Evolutionary conservation across 2,113 vertebrate genomes (phyloP).

Genomic region (Macquaria australasica): DNA sequence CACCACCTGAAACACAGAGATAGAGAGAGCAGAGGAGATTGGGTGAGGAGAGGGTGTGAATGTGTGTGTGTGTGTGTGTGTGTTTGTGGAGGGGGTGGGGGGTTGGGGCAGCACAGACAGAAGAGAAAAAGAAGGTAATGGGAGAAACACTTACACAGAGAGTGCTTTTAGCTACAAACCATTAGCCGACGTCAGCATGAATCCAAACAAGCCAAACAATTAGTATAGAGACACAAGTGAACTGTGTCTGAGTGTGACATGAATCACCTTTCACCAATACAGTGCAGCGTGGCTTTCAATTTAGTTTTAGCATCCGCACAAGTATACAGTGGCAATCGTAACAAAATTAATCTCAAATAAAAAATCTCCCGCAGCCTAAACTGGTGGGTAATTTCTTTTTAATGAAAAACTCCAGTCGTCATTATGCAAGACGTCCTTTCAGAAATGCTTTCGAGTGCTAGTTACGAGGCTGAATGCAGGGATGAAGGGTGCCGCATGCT

Average conservation of each 20-base stretch:
- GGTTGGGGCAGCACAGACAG: not conserved
- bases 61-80: constrained; percentile 15
- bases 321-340: constrained; percentile 42
- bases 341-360: constrained; percentile 62
- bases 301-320: constrained; percentile 47
- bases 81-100: not conserved
- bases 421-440: constrained; percentile 50
- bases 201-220: constrained; percentile 75
- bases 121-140: constrained; percentile 24
- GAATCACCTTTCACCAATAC: constrained; percentile 34
- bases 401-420: constrained; percentile 65
- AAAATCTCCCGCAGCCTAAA: constrained; percentile 48
- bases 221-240: constrained; percentile 55
- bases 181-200: constrained; percentile 67
- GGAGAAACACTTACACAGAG: constrained; percentile 45
- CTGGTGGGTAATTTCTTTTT: constrained; percentile 70
- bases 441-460: constrained; percentile 51
- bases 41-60: constrained; percentile 9
- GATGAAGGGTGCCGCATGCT: constrained; percentile 41
- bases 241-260: constrained; percentile 44
- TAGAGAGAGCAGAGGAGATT: constrained; percentile 57
- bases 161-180: constrained; percentile 61
- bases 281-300: constrained; percentile 51
- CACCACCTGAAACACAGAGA: constrained; percentile 87
- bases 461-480: constrained; percentile 34